A percentile compares a stretch with the other conserved stretches of the same genome.
Conservation (phyloP, 2,888 invertebrate genomes). For the Lysandra coridon region DNA sequence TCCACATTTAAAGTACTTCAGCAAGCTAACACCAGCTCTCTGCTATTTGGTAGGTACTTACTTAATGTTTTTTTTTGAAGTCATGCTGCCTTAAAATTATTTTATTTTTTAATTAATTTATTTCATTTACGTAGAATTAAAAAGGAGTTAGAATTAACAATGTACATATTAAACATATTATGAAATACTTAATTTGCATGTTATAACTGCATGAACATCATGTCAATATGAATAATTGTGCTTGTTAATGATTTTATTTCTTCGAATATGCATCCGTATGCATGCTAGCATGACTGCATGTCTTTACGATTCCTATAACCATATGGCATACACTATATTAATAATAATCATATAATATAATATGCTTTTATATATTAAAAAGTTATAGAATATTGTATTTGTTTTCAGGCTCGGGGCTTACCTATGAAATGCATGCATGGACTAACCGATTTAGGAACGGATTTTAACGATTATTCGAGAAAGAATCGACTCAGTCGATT, state of each 20-base stretch:
- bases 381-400: constrained; percentile 43
- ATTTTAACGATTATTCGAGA: not conserved
- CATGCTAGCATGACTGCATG: not conserved
- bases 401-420: constrained; percentile 77
- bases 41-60: not conserved
- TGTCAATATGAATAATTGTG: not conserved
- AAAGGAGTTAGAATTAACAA: too few relatives aligned
- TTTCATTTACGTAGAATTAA: too few relatives aligned
- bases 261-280: not conserved
- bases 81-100: not conserved
- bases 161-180: too few relatives aligned
- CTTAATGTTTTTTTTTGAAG: not conserved
- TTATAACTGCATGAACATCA: not conserved
- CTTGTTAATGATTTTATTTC: not conserved
- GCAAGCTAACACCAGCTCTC: too few relatives aligned
- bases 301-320: not conserved
- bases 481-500: not conserved
- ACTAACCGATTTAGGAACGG: constrained; percentile 50
- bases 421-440: constrained; percentile 74
- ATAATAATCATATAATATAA: not conserved
- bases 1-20: too few relatives aligned
- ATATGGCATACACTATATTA: not conserved
- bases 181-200: too few relatives aligned
- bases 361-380: not conserved
- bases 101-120: not conserved